These are phyloP conservation scores for Pitangus sulphuratus DNA, from an alignment of 2,797 vertebrate genomes.

Conservation along the genomic window DNA sequence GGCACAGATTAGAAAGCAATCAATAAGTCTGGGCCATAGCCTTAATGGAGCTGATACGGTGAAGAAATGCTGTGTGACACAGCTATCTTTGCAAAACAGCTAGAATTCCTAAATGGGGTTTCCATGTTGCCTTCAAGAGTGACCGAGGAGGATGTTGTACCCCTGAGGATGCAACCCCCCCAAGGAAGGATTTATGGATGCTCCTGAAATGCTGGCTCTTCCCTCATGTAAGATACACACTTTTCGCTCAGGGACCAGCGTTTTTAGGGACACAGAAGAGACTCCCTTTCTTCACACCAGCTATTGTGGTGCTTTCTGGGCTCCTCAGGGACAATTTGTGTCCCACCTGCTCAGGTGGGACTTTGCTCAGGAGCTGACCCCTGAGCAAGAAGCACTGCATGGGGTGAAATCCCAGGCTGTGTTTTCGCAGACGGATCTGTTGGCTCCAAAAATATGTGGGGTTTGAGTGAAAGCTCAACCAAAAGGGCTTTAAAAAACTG, in stretches of 20 bases:
- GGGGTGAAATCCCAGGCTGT: neutral
- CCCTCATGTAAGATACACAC: neutral
- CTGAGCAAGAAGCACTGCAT: rapidly evolving
- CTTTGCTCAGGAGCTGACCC: neutral
- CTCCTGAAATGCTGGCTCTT: neutral
- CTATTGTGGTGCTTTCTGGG: neutral
- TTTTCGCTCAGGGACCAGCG: neutral
- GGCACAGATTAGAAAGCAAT: constrained; percentile 32
- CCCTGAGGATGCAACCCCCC: neutral
- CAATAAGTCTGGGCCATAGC: neutral
- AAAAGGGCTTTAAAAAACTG: neutral
- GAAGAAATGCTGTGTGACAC: neutral
- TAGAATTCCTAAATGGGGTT: neutral
- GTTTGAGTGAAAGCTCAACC: neutral
- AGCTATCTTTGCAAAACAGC: neutral
- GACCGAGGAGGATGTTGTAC: neutral
- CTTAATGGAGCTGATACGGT: neutral
- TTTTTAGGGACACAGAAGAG: neutral
- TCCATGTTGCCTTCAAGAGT: neutral
- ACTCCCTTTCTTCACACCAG: neutral
- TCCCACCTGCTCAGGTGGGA: neutral
- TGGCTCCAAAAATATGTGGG: neutral
- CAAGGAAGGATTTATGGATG: neutral
- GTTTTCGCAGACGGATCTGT: neutral
- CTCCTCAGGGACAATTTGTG: neutral